These are phyloP conservation scores for Melikaiella ostensackeni DNA, from an alignment of 2,888 invertebrate species.

Conservation along the genomic window DNA sequence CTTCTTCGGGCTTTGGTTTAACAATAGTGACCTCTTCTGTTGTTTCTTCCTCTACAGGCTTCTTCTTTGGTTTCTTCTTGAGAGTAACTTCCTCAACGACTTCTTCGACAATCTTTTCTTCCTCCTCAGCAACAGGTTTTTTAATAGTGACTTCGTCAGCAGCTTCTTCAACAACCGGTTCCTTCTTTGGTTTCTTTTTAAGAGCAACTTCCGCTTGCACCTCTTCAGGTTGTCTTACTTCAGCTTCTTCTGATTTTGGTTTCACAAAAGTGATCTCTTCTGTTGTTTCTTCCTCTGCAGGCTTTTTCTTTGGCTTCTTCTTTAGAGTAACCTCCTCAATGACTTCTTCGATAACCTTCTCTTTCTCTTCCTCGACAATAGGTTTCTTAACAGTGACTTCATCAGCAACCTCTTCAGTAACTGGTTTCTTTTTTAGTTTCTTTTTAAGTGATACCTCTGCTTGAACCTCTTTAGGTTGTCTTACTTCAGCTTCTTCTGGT, in stretches of 20 bases:
- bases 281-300: slow-evolving; percentile 61
- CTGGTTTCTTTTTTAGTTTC: slow-evolving; percentile 62
- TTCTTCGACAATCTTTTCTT: slow-evolving; percentile 59
- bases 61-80: slow-evolving; percentile 63
- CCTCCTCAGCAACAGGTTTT: slow-evolving; percentile 57
- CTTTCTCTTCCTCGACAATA: slow-evolving; percentile 51
- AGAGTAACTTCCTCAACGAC: slow-evolving; percentile 61
- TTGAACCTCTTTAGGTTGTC: slow-evolving; percentile 67
- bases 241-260: slow-evolving; percentile 71
- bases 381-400: slow-evolving; percentile 61
- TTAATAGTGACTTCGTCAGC: slow-evolving; percentile 59
- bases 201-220: slow-evolving; percentile 79
- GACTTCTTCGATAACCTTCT: slow-evolving; percentile 78
- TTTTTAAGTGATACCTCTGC: slow-evolving; percentile 80
- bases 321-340: slow-evolving; percentile 60
- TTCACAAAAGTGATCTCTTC: slow-evolving; percentile 69
- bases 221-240: slow-evolving; percentile 83
- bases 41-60: slow-evolving; percentile 64
- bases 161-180: slow-evolving; percentile 65
- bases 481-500: slow-evolving; percentile 53
- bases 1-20: slow-evolving; percentile 69
- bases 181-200: slow-evolving; percentile 78
- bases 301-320: slow-evolving; percentile 66
- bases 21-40: slow-evolving; percentile 67
- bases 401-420: slow-evolving; percentile 54